phyloP scores from a whole-genome alignment of 2,113 vertebrate genomes.

The Pelmatolapia mariae region DNA sequence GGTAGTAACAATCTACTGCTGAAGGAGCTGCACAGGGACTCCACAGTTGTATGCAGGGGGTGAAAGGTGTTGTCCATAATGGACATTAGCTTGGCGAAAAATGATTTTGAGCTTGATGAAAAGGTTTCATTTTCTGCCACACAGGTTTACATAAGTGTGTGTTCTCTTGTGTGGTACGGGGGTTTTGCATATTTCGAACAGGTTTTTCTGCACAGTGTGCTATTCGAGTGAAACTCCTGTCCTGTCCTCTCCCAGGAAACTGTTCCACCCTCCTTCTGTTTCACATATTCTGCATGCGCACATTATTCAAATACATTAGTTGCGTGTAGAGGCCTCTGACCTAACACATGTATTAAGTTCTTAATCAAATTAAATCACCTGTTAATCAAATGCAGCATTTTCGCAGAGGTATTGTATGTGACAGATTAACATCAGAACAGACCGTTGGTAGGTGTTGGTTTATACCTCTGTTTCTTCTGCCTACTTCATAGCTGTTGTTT shows the following conservation, averaged over 20 bases:
- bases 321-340: not conserved
- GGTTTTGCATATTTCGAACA: constrained; percentile 16
- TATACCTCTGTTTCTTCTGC: not conserved
- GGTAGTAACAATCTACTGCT: not conserved
- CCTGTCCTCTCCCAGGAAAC: not conserved
- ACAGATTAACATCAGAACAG: not conserved
- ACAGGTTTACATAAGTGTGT: not conserved
- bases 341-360: not conserved
- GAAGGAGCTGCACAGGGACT: not conserved
- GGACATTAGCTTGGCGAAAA: not conserved
- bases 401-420: not conserved
- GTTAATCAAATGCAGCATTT: not conserved
- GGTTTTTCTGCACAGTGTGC: constrained; percentile 12
- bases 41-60: not conserved
- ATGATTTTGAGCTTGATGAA: not conserved
- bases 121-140: not conserved
- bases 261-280: not conserved
- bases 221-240: not conserved
- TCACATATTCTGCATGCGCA: not conserved
- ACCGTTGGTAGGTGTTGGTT: not conserved
- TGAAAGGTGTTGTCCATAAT: not conserved
- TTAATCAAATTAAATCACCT: not conserved
- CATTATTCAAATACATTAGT: not conserved
- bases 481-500: not conserved
- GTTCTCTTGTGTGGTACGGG: not conserved